phyloP scores from a whole-genome alignment of 1,140 invertebrate species.

The Cydia splendana region DNA sequence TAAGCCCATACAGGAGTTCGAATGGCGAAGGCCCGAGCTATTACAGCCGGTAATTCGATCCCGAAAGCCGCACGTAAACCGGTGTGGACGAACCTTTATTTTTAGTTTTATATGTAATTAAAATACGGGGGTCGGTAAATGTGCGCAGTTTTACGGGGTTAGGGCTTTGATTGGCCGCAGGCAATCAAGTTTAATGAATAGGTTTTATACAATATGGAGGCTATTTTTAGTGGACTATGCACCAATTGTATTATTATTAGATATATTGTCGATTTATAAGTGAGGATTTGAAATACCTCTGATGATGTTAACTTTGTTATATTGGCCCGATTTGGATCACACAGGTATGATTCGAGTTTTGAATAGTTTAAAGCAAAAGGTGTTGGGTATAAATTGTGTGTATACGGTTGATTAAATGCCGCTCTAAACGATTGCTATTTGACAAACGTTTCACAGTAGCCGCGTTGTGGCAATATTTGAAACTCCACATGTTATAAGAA shows the following conservation, averaged over 20 bases:
- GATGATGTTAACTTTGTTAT: too few relatives aligned
- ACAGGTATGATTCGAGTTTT: too few relatives aligned
- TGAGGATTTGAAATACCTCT: not conserved
- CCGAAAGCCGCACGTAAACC: constrained; percentile 43
- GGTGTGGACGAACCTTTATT: constrained; percentile 44
- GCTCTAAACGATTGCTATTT: too few relatives aligned
- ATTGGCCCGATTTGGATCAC: too few relatives aligned
- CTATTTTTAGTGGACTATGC: constrained; percentile 15
- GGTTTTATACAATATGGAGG: constrained; percentile 38
- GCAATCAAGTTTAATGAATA: constrained; percentile 14
- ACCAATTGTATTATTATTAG: not conserved
- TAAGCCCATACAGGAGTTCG: constrained; percentile 57
- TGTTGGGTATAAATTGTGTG: too few relatives aligned
- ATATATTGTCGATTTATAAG: too few relatives aligned
- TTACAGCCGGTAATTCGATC: constrained; percentile 63
- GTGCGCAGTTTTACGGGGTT: not conserved
- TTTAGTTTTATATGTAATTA: constrained; percentile 24
- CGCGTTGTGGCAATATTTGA: too few relatives aligned
- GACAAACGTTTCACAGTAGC: too few relatives aligned
- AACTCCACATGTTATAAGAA: too few relatives aligned
- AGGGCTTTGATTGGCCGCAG: constrained; percentile 9
- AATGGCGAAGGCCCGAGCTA: constrained; percentile 55
- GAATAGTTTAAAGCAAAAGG: too few relatives aligned
- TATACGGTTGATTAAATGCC: too few relatives aligned
- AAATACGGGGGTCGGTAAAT: not conserved